Evolutionary conservation across 2,888 invertebrate genomes (phyloP), one percentile per base, ranked within the genome.

Genomic region (Caenorhabditis drosophilae): DNA sequence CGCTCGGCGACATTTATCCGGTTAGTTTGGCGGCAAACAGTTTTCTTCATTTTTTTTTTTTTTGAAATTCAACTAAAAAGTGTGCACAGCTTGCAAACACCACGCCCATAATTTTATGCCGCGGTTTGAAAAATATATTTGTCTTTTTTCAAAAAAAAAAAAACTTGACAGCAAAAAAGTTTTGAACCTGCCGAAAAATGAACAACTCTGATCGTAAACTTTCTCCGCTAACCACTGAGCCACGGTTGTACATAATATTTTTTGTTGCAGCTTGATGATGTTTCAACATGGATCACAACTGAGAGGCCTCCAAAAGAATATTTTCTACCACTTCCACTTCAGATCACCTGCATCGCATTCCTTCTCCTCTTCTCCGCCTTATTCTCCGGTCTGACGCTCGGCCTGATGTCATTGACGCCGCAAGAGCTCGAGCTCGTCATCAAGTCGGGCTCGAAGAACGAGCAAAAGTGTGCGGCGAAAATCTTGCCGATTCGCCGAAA

Each of bases 301-400:
- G 77, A 77, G 50, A 63, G 71, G 31, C 77, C 77, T 3, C 75
- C 75, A 1, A 74, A 74, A 55, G 73, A 75, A 48, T 74, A 73
- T 45, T 67, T 75, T 38, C 57, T 77, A 18, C 77, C 77, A 1
- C 54, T 77, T 2, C 75, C 75, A 0, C 22, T 74, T 15, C 77
- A 75, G 58, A 70, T 70, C 35, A 27, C 51, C n/a, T 62, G 51
- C 27, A 90, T 93, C 53, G 61, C 89, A n/a, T 47, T 85, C 15
- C 91, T 97, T 70, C 87, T 98, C 40, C 86, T 87, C 71, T 91
- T 97, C 79, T 97, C 97, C 0, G 93, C 95, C 0, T 86, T 98
- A 1, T 98, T 98, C 85, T 96, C 96, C 53, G 98, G 98, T 0
- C 87, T 98, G 27, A 98, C 98, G 84, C 87, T 99, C 31, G 88